Evolutionary conservation across 2,113 vertebrate genomes (phyloP).

Genomic region (Poeciliopsis retropinna): DNA sequence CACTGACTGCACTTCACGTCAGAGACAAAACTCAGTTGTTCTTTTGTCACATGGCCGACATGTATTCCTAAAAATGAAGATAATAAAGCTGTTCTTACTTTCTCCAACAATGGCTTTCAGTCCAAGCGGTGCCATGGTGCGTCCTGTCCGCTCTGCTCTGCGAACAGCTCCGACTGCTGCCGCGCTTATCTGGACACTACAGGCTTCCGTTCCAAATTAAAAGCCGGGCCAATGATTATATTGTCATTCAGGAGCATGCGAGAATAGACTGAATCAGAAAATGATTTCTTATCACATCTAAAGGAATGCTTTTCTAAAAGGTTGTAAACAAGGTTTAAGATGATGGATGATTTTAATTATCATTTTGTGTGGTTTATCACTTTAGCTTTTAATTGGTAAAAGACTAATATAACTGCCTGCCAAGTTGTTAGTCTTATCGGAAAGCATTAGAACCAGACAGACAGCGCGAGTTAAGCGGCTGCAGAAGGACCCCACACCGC

Average conservation of each 20-base stretch:
- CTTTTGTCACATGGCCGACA: not conserved
- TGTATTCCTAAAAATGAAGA: not conserved
- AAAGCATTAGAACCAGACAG: too few species aligned
- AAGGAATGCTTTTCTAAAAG: not conserved
- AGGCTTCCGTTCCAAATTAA: conserved; percentile 47
- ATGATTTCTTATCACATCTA: not conserved
- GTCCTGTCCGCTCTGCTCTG: conserved; percentile 20
- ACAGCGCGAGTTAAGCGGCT: too few species aligned
- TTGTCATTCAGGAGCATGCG: too few species aligned
- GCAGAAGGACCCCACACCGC: too few species aligned
- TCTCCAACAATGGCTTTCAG: conserved; percentile 91
- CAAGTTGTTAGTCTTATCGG: too few species aligned
- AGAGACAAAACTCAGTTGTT: not conserved
- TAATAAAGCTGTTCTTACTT: conserved; percentile 78
- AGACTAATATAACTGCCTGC: too few species aligned
- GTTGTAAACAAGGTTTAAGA: too few species aligned
- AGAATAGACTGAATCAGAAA: too few species aligned
- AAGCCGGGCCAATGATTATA: conserved; percentile 13
- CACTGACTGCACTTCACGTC: too few species aligned
- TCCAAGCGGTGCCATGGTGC: conserved; percentile 87
- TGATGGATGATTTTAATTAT: too few species aligned
- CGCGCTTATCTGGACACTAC: not conserved
- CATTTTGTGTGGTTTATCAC: too few species aligned
- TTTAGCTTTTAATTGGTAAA: too few species aligned
- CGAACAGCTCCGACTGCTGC: not conserved